A percentile compares a stretch with the other conserved stretches of the same genome.
phyloP scores from a whole-genome alignment of 2,888 invertebrate species.

The Gnatocerus cornutus region DNA sequence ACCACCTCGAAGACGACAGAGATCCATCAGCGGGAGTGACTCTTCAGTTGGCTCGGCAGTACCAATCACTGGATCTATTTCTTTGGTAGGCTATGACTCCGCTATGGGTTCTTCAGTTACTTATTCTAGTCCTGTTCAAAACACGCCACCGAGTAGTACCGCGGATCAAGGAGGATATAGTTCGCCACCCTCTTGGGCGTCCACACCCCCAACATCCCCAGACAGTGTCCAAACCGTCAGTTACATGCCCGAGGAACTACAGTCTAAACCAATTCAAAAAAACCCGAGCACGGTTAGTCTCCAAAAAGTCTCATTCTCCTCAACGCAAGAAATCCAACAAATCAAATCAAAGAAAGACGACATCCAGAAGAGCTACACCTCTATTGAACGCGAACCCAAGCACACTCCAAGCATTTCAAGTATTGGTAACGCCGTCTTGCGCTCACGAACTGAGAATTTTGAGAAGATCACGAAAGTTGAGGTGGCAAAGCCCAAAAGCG shows the following conservation, averaged over 20 bases:
- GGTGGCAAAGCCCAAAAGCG: constrained; percentile 71
- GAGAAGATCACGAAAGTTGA: constrained; percentile 75
- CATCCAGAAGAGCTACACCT: constrained; percentile 60
- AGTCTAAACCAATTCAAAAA: constrained; percentile 57
- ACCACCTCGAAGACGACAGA: constrained; percentile 72
- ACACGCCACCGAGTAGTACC: constrained; percentile 67
- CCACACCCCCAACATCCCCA: constrained; percentile 75
- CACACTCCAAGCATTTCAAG: constrained; percentile 76
- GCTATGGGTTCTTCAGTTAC: constrained; percentile 79
- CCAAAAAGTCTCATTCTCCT: constrained; percentile 78
- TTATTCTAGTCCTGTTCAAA: constrained; percentile 73
- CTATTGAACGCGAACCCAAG: constrained; percentile 66
- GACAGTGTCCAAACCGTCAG: constrained; percentile 74
- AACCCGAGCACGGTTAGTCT: constrained; percentile 66
- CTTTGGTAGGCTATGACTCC: constrained; percentile 73
- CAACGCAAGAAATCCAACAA: constrained; percentile 73
- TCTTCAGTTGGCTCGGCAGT: constrained; percentile 69
- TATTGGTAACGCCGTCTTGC: constrained; percentile 78
- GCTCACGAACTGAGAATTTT: constrained; percentile 80
- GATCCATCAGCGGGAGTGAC: constrained; percentile 72
- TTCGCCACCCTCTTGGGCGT: constrained; percentile 76
- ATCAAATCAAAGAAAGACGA: constrained; percentile 57
- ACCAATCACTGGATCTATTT: constrained; percentile 69
- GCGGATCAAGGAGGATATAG: constrained; percentile 70
- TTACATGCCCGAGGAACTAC: constrained; percentile 73